Evolutionary conservation across 1,140 invertebrate genomes (phyloP), one percentile per base, ranked within the genome.

Genomic region (Macrobrachium nipponense): DNA sequence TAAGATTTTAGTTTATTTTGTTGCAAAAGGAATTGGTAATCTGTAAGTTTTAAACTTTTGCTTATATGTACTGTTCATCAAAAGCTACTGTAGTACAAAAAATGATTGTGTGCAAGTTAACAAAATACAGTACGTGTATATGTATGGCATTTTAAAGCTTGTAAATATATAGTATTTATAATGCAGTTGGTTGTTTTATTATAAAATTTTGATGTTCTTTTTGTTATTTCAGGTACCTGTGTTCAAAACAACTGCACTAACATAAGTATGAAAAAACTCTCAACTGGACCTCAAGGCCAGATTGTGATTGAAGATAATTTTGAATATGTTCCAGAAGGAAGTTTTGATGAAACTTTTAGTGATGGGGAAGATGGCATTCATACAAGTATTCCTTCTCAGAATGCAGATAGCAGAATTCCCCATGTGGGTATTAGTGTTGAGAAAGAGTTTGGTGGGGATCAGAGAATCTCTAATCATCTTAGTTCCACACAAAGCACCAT

Each of bases 161-260:
- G 18, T 79, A 10, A 59, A 17, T 20, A n/a, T n/a, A n/a, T n/a
- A n/a, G n/a, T n/a, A 27, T 61, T 18, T 78, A 36, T 4, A 36
- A 36, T 36, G 4, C 23, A 62, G 6, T 78, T 10, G n/a, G 14
- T 59, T 70, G 2, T 15, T 36, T 70, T 70, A n/a, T 36, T 20
- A 36, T 27, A 36, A 36, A 61, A 14, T 64, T 14, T 12, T 61
- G 11, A 23, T 80, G 43, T 68, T 51, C 51, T 15, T 43, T n/a
- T n/a, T 36, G 5, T n/a, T 62, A 27, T 44, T 51, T 58, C 58
- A 86, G 84, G 84, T 59, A 86, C 84, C 0, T 86, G 84, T 75
- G 68, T 86, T 44, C 84, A 86, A 70, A 86, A 72, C n/a, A 80
- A 80, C 84, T 86, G 84, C 18, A 62, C 77, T 36, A 86, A 86